A percentile compares a stretch with the other conserved stretches of the same genome.
Conservation (phyloP, 37 sponge, comb jelly and placozoan species). For the Amphimedon queenslandica region DNA sequence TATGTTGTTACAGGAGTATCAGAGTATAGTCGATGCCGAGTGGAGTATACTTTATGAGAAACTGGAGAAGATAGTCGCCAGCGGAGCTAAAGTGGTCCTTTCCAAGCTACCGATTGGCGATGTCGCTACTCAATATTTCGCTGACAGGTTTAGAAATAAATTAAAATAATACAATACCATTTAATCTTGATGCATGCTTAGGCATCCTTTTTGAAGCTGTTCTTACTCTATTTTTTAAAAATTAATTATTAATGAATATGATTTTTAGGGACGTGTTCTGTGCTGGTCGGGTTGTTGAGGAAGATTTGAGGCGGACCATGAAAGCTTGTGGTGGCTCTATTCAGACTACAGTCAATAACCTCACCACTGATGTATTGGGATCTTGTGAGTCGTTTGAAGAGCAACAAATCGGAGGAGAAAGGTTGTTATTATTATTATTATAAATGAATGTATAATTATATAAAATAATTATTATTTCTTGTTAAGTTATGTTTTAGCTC, state of each 20-base stretch:
- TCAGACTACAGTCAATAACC: constrained; percentile 86
- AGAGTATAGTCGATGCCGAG: constrained; percentile 95
- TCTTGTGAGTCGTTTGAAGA: constrained; percentile 92
- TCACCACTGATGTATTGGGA: constrained; percentile 73
- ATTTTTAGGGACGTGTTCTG: constrained; percentile 95
- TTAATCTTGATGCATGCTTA: not conserved
- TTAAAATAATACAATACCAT: not conserved
- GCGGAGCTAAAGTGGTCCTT: constrained; percentile 98
- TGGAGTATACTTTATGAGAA: constrained; percentile 97
- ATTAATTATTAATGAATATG: not conserved
- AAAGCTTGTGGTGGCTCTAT: constrained; percentile 98
- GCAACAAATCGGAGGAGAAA: constrained; percentile 97
- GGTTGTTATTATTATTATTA: too few relatives aligned
- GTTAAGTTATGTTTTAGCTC: too few relatives aligned
- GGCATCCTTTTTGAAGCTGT: too few relatives aligned
- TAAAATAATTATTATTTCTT: too few relatives aligned
- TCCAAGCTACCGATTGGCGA: constrained; percentile 99
- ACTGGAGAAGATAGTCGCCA: constrained; percentile 83
- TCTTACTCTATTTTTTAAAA: not conserved
- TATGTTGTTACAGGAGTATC: constrained; percentile 80
- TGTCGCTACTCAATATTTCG: constrained; percentile 99
- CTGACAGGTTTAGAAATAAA: constrained; percentile 81
- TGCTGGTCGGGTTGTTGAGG: constrained; percentile 96
- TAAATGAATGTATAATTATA: too few relatives aligned
- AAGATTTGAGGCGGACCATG: constrained; percentile 92